Base-by-base conservation (phyloP, 2,113 vertebrate species). In the Corapipo altera region DNA sequence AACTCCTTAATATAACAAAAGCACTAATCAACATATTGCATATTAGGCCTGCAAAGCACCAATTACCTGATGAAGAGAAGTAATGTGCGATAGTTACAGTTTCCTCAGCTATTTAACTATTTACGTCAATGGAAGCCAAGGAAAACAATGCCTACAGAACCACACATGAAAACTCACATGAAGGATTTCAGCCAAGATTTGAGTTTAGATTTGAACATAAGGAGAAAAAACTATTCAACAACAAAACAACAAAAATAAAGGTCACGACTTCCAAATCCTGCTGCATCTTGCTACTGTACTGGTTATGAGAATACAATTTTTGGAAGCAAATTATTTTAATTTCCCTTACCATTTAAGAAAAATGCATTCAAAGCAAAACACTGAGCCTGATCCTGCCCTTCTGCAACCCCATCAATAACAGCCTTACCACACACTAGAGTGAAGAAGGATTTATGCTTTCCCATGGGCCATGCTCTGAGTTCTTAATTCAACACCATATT, bases 1-100 rank as follows among this genome's bases (percentile, higher is more conserved):
- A 89, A 80, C 76, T 87, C 76, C 73, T 81, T 85, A 72, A 70
- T 89, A 44, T 84, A 95, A 96, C 79, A 92, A 86, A 96, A 92
- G 37, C 69, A 73, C 88, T 89, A 66, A 95, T 94, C 86, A 94
- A 82, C 80, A 69, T 93, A 72, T 46, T 91, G 70, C 48, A 26
- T 75, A 81, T 78, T 57, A 92, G 93, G 70, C 46, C 80, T 76
- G 49, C 62, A 91, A 96, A 93, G 62, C 2, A 0, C 49, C 61
- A 89, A 72, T 91, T 86, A 78, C 22, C 76, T 94, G 88, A 88
- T 81, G 88, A 94, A 71, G 69, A 90, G 39, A 17, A 90, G 67
- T 46, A 95, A 70, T 52, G 57, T 5, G n/a, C 81, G 39, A 69
- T 46, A 49, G 72, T 69, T 89, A n/a, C 69, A 74, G 20, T 72